Percentiles rank a stretch among this genome's conserved stretches.
Evolutionary conservation across 2,113 vertebrate species (phyloP).

Genomic region (Menura novaehollandiae): DNA sequence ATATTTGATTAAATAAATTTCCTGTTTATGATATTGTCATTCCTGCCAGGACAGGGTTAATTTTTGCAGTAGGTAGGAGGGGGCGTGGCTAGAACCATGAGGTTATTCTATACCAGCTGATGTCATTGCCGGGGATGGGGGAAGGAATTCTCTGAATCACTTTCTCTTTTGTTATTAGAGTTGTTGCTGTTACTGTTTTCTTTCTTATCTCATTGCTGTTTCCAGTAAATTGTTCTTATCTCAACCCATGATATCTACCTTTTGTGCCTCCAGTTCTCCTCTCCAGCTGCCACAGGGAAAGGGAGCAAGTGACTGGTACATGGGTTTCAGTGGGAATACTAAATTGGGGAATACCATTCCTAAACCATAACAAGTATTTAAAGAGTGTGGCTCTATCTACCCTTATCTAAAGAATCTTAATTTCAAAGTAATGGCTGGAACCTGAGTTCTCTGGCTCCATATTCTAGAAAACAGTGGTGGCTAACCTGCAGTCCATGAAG

Average conservation of each 20-base stretch:
- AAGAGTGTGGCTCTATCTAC: not conserved
- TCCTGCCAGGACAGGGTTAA: not conserved
- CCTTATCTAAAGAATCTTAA: not conserved
- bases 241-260: not conserved
- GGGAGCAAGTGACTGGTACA: rapidly evolving
- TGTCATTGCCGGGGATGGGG: not conserved
- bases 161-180: not conserved
- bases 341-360: not conserved
- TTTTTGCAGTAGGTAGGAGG: not conserved
- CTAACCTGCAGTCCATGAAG: not conserved
- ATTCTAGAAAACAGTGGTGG: not conserved
- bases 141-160: not conserved
- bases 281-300: not conserved
- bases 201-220: not conserved
- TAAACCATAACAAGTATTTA: not conserved
- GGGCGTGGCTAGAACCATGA: not conserved
- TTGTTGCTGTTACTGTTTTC: not conserved
- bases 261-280: not conserved
- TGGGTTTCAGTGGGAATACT: not conserved
- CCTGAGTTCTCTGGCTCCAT: not conserved
- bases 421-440: not conserved
- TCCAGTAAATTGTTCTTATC: not conserved
- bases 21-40: not conserved
- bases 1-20: not conserved
- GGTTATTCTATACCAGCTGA: not conserved